Conservation (phyloP, 2,888 invertebrate species). For the Anoplius nigerrimus region DNA sequence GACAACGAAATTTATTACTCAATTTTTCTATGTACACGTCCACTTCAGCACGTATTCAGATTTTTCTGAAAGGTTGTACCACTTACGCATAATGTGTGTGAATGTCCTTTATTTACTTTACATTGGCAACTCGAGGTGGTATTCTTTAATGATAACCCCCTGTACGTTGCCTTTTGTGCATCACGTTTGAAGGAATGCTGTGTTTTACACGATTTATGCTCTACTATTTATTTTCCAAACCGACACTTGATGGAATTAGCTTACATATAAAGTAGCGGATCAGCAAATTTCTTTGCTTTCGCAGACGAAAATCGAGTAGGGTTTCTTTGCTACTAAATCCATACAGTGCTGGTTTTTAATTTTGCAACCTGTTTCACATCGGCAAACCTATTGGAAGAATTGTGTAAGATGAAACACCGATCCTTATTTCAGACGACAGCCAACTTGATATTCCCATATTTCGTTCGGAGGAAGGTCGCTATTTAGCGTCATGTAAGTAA, state of each 20-base stretch:
- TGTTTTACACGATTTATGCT: not conserved
- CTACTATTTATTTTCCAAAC: too few relatives aligned
- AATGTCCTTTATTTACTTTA: not conserved
- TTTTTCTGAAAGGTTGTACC: not conserved
- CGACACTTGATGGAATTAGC: too few relatives aligned
- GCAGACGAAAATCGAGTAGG: too few relatives aligned
- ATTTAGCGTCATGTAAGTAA: conserved; percentile 89
- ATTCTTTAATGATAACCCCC: not conserved
- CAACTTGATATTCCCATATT: conserved; percentile 87
- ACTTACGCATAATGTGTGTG: not conserved
- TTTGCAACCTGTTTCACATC: too few relatives aligned
- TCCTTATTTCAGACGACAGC: conserved; percentile 71
- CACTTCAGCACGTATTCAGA: conserved; percentile 21
- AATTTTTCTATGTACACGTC: conserved; percentile 3
- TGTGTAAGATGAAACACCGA: not conserved
- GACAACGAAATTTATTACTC: not conserved
- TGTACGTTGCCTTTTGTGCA: not conserved
- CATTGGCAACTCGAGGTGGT: not conserved
- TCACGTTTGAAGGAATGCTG: too few relatives aligned
- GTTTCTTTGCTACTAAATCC: too few relatives aligned
- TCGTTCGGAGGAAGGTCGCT: conserved; percentile 91
- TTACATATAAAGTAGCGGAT: too few relatives aligned
- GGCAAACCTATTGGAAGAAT: too few relatives aligned
- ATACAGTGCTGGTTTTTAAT: too few relatives aligned
- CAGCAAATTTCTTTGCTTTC: too few relatives aligned